Base-by-base conservation (phyloP, 2,888 invertebrate genomes). In the Desoria tigrina region DNA sequence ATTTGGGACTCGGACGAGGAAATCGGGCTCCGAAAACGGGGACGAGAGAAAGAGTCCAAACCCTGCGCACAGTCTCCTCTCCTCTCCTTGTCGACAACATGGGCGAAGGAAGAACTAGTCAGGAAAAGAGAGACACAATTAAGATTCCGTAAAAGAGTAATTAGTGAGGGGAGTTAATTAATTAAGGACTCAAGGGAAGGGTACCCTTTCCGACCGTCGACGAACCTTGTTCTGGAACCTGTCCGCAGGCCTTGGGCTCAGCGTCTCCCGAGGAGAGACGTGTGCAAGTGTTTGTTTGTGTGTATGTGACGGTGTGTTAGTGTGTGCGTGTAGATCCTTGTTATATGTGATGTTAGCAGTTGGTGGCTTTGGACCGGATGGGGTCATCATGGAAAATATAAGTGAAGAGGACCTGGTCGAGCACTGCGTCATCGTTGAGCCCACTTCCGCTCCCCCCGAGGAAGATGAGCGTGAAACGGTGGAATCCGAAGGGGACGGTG, bases 361-460 rank as follows among this genome's bases (percentile, higher is more conserved):
- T 21, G 61, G 64, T 11, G 68, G 65, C 9, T 65, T 61, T 53
- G 59, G 63, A 61, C 59, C 61, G 14, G 68, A 65, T 62, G 65
- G 65, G 65, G 63, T 64, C 61, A 68, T 64, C 61, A 68, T 68
- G 68, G 68, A 68, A 58, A 55, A 63, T 37, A 42, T 68, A 51
- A 68, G 65, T 55, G 68, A 68, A 56, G 58, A 68, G 65, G 55
- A 54, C 50, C 62, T 68, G 21, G 68, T 65, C 2, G 68, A 68
- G 42, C 68, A 68, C 42, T 68, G 68, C 51, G 68, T 68, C n/a
- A 68, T 68, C 23, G 68, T 68, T 26, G 68, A 65, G 32, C 62
- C 55, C 11, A 3, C 58, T 50, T n/a, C n/a, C n/a, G n/a, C n/a
- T n/a, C n/a, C n/a, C 2, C 57, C 53, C 28, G 57, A 18, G 4